Evolutionary conservation across 2,797 vertebrate genomes (phyloP).

Genomic region (Crocidura indochinensis): DNA sequence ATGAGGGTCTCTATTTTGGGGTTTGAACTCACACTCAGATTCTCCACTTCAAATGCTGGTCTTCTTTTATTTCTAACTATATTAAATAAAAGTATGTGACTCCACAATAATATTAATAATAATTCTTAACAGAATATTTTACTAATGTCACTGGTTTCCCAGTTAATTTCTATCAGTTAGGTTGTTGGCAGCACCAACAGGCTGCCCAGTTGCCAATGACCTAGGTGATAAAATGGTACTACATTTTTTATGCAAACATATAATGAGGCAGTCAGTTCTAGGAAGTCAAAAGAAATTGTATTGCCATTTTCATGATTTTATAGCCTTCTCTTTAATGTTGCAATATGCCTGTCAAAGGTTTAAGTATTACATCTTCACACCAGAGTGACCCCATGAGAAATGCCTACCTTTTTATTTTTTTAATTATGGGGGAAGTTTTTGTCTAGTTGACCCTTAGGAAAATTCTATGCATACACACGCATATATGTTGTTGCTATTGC

Average conservation of each 20-base stretch:
- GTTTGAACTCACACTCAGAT: not conserved
- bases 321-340: not conserved
- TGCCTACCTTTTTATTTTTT: not conserved
- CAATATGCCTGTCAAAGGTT: not conserved
- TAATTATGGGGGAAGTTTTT: not conserved
- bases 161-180: not conserved
- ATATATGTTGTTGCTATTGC: no score
- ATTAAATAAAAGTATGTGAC: not conserved
- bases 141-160: not conserved
- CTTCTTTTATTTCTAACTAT: not conserved
- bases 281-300: not conserved
- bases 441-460: not conserved
- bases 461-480: no score
- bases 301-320: not conserved
- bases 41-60: not conserved
- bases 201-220: not conserved
- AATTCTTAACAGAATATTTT: not conserved
- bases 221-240: constrained; percentile 12
- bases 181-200: not conserved
- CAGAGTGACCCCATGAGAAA: not conserved
- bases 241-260: not conserved
- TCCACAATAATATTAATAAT: not conserved
- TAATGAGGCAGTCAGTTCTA: not conserved
- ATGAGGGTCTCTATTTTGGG: not conserved
- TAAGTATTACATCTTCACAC: not conserved